Conservation (phyloP, 2,888 invertebrate species). For the Drosophila niveifrons region DNA sequence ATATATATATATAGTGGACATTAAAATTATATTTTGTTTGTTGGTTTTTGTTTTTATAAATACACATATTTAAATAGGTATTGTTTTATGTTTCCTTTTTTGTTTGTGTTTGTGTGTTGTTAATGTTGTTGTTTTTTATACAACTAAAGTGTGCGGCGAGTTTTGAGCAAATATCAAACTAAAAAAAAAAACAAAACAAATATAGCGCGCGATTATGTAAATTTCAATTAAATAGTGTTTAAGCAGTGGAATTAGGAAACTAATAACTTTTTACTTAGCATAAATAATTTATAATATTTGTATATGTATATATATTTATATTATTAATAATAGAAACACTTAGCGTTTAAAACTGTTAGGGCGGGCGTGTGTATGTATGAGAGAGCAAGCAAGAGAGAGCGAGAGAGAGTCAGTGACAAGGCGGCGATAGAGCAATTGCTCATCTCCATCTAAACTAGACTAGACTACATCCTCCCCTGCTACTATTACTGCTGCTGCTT, state of each 20-base stretch:
- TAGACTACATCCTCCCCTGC: conserved; percentile 27
- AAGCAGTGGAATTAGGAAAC: conserved; percentile 59
- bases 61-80: conserved; percentile 60
- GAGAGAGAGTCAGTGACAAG: conserved; percentile 21
- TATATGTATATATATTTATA: conserved; percentile 23
- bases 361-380: conserved; percentile 57
- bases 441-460: conserved; percentile 33
- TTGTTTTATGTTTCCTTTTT: conserved; percentile 19
- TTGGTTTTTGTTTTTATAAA: conserved; percentile 36
- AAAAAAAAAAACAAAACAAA: conserved; percentile 38
- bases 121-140: conserved; percentile 1
- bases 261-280: conserved; percentile 68
- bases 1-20: conserved; percentile 15
- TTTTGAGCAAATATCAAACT: conserved; percentile 35
- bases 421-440: conserved; percentile 2
- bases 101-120: conserved; percentile 4
- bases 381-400: conserved; percentile 9
- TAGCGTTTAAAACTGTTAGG: conserved; percentile 70
- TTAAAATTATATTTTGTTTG: conserved; percentile 35
- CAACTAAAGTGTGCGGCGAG: conserved; percentile 25
- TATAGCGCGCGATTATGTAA: conserved; percentile 21
- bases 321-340: conserved; percentile 67
- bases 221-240: conserved; percentile 59
- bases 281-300: conserved; percentile 67
- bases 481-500: conserved; percentile 9